Evolutionary conservation across 1,140 invertebrate genomes (phyloP).

Genomic region (Reticulitermes speratus): DNA sequence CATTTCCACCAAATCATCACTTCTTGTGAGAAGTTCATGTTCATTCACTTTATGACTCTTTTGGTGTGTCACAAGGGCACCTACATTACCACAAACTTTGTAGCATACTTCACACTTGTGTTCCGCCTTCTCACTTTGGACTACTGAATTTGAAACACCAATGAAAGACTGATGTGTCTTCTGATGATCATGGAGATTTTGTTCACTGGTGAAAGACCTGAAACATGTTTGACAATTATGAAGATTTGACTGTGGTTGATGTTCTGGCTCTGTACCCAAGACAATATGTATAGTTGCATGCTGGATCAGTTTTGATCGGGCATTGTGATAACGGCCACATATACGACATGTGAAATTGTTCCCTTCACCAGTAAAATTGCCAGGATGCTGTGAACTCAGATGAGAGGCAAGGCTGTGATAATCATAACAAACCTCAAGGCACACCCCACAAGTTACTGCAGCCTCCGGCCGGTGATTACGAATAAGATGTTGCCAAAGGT

Average conservation of each 20-base stretch:
- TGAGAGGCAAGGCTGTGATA: slow-evolving; percentile 56
- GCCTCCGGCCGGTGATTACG: slow-evolving; percentile 58
- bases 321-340: slow-evolving; percentile 59
- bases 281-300: slow-evolving; percentile 57
- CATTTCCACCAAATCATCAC: neutral
- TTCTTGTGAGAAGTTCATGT: neutral
- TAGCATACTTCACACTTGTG: neutral
- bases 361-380: slow-evolving; percentile 53
- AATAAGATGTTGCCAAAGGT: slow-evolving; percentile 63
- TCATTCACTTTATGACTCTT: no score
- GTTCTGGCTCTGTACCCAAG: neutral
- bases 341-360: slow-evolving; percentile 61
- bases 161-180: neutral
- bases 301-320: slow-evolving; percentile 56
- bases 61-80: no score
- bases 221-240: neutral
- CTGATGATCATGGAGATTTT: neutral
- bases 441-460: slow-evolving; percentile 61
- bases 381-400: slow-evolving; percentile 52
- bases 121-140: no score
- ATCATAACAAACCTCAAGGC: slow-evolving; percentile 54
- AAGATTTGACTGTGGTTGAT: slow-evolving; percentile 26
- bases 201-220: neutral
- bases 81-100: neutral
- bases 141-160: no score